Evolutionary conservation across 2,888 invertebrate species (phyloP).

Genomic region (Tromatobia lineatoria): DNA sequence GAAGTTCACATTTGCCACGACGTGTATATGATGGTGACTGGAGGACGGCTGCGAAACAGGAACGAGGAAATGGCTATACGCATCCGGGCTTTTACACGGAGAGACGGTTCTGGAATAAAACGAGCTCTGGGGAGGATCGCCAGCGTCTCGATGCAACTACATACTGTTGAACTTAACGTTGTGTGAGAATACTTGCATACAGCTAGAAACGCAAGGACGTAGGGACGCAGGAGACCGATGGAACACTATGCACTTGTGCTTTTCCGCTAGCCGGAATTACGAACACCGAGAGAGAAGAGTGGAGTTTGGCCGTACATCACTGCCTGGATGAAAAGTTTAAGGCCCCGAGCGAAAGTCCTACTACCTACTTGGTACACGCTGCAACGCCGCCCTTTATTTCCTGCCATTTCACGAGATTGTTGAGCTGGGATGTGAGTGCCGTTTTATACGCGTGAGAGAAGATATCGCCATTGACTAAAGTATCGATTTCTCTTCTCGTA

Average conservation of each 20-base stretch:
- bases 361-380: constrained; percentile 27
- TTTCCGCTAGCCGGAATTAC: constrained; percentile 44
- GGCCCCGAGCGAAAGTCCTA: constrained; percentile 41
- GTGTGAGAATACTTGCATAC: constrained; percentile 24
- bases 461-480: constrained; percentile 19
- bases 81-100: constrained; percentile 65
- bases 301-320: constrained; percentile 28
- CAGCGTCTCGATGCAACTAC: constrained; percentile 10
- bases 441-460: constrained; percentile 10
- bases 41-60: constrained; percentile 50
- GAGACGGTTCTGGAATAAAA: constrained; percentile 41
- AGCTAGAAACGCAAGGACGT: constrained; percentile 36
- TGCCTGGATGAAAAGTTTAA: constrained; percentile 50
- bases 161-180: background rate
- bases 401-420: constrained; percentile 47
- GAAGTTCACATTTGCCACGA: constrained; percentile 7
- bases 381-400: constrained; percentile 37
- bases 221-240: constrained; percentile 25
- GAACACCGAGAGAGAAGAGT: constrained; percentile 36
- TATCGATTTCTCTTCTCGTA: constrained; percentile 10
- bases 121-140: constrained; percentile 18
- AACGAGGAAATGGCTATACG: constrained; percentile 62
- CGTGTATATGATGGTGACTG: background rate
- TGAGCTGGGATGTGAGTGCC: constrained; percentile 28
- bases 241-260: constrained; percentile 35